Percentiles rank a stretch among this genome's conserved stretches.
phyloP scores from a whole-genome alignment of 2,888 invertebrate species.

The Lepidonotus clava region DNA sequence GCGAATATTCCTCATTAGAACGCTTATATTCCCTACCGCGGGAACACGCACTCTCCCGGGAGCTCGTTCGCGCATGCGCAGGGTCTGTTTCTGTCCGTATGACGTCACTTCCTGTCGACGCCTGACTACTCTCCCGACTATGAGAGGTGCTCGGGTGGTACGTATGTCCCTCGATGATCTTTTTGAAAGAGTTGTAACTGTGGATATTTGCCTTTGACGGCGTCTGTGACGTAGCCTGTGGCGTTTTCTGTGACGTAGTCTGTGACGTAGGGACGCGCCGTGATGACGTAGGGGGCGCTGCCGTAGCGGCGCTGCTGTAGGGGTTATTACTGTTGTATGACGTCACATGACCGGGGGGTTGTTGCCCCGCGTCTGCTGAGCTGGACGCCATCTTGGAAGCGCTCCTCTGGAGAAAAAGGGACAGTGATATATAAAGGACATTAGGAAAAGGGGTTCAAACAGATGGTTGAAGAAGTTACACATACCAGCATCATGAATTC shows the following conservation, averaged over 20 bases:
- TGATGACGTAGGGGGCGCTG: not conserved
- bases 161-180: slow-evolving; percentile 7
- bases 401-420: not conserved
- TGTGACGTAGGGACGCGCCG: not conserved
- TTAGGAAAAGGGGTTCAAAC: too few relatives aligned
- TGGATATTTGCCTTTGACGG: not conserved
- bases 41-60: not conserved
- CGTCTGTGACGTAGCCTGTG: not conserved
- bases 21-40: not conserved
- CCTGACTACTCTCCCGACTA: not conserved
- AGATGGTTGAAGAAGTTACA: too few relatives aligned
- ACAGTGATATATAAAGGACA: too few relatives aligned
- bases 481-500: too few relatives aligned
- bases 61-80: not conserved
- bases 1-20: not conserved
- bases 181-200: slow-evolving; percentile 32
- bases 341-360: not conserved
- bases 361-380: not conserved
- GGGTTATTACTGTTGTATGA: not conserved
- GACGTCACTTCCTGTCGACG: not conserved
- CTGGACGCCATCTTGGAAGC: not conserved
- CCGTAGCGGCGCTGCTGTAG: not conserved
- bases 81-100: not conserved
- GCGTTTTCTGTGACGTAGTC: not conserved
- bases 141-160: not conserved